Percentiles rank a stretch among this genome's conserved stretches.
Evolutionary conservation across 92 coral and sea anemone species (phyloP).

Genomic region (Muricea muricata): DNA sequence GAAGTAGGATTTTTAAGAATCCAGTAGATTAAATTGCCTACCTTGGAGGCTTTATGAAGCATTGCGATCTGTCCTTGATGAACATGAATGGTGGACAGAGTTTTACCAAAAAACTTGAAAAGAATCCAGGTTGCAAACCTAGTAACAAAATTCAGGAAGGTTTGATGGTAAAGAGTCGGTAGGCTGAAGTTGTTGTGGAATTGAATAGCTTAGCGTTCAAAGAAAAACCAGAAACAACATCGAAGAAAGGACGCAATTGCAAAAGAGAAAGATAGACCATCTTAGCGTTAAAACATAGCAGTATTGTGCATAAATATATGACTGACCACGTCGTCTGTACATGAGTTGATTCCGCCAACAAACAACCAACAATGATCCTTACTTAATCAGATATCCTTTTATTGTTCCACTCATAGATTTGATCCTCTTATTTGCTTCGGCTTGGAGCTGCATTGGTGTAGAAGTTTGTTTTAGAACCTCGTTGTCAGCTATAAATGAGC

Average conservation of each 20-base stretch:
- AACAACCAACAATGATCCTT: too few relatives aligned
- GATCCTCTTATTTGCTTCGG: constrained; percentile 69
- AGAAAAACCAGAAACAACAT: too few relatives aligned
- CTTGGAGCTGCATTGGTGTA: constrained; percentile 51
- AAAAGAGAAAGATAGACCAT: too few relatives aligned
- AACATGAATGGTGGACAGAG: constrained; percentile 81
- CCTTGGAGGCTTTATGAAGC: constrained; percentile 81
- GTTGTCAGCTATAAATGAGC: constrained; percentile 43
- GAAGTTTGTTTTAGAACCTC: constrained; percentile 60
- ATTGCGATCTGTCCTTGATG: constrained; percentile 91
- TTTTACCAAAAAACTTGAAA: constrained; percentile 84
- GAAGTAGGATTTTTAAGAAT: too few relatives aligned
- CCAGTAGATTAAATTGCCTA: constrained; percentile 8
- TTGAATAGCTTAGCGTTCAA: too few relatives aligned
- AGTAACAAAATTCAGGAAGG: neutral
- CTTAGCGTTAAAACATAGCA: too few relatives aligned
- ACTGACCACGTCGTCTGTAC: too few relatives aligned
- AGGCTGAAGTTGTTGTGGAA: too few relatives aligned
- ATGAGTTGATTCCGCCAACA: too few relatives aligned
- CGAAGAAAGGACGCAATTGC: too few relatives aligned
- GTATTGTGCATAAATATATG: too few relatives aligned
- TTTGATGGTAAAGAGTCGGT: too few relatives aligned
- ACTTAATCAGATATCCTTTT: constrained; percentile 82
- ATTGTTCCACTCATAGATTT: constrained; percentile 80
- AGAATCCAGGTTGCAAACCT: constrained; percentile 91